Percentiles rank a stretch among this genome's conserved stretches.
Evolutionary conservation across 2,113 vertebrate genomes (phyloP).

Genomic region (Labrus mixtus): DNA sequence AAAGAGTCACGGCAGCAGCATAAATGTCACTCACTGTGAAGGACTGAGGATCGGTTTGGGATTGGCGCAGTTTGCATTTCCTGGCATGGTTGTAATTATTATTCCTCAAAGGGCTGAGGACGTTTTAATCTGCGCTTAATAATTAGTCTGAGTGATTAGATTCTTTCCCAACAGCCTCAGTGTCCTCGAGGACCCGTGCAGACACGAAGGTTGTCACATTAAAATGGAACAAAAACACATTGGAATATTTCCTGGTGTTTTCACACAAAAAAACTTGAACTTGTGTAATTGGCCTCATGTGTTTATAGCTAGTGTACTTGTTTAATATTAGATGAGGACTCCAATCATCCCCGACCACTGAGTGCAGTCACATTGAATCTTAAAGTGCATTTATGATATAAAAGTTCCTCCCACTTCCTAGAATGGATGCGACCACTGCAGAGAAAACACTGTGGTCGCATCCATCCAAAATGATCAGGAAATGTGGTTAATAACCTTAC

Average conservation of each 20-base stretch:
- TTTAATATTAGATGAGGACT: background rate
- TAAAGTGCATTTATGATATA: no score
- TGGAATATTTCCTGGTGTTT: no score
- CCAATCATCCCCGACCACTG: background rate
- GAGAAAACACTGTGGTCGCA: background rate
- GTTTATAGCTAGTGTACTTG: background rate
- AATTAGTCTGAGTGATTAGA: conserved; percentile 29
- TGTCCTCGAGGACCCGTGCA: background rate
- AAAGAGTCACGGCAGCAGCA: background rate
- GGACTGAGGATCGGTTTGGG: background rate
- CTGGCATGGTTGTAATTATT: conserved; percentile 27
- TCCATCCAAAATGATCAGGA: background rate
- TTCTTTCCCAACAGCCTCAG: background rate
- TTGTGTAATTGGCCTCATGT: background rate
- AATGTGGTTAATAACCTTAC: background rate
- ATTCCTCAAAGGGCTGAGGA: conserved; percentile 24
- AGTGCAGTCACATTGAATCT: background rate
- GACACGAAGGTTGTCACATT: background rate
- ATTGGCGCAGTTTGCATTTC: conserved; percentile 16
- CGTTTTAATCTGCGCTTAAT: conserved; percentile 36
- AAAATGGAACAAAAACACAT: no score
- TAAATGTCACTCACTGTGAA: background rate
- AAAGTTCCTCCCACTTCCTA: background rate
- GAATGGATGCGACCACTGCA: background rate
- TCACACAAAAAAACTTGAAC: no score